A percentile compares a stretch with the other conserved stretches of the same genome.
Evolutionary conservation across 2,888 invertebrate genomes (phyloP).

Genomic region (Lasioglossum villosulum): DNA sequence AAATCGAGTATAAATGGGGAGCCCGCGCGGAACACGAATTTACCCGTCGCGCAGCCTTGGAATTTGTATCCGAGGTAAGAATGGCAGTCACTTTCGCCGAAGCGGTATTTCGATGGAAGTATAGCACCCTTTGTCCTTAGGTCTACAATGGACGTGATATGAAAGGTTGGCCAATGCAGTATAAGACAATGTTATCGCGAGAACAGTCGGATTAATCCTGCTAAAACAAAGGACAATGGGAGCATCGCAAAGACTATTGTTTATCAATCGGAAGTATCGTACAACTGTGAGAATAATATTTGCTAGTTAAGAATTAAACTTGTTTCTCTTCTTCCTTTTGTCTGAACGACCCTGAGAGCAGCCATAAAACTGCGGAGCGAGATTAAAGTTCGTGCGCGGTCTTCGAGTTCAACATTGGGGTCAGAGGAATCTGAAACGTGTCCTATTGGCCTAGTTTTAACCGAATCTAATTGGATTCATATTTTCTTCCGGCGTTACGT

Average conservation of each 20-base stretch:
- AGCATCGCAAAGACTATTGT: neutral
- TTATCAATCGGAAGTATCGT: neutral
- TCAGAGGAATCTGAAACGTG: slow-evolving; percentile 65
- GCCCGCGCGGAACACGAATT: slow-evolving; percentile 85
- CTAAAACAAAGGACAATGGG: neutral
- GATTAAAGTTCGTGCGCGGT: slow-evolving; percentile 75
- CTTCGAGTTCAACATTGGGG: slow-evolving; percentile 71
- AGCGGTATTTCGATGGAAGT: neutral
- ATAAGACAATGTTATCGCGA: slow-evolving; percentile 25
- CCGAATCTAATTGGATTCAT: slow-evolving; percentile 59
- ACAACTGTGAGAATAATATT: neutral
- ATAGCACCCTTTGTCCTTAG: slow-evolving; percentile 58
- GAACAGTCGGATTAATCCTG: neutral
- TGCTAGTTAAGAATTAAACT: slow-evolving; percentile 24
- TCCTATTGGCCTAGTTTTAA: slow-evolving; percentile 44
- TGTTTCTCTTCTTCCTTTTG: slow-evolving; percentile 17
- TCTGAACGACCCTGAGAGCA: slow-evolving; percentile 71
- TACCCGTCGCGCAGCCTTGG: slow-evolving; percentile 84
- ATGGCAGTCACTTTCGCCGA: neutral
- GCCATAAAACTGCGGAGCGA: slow-evolving; percentile 72
- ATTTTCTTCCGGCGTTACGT: slow-evolving; percentile 34
- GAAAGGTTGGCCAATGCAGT: slow-evolving; percentile 73
- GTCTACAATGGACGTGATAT: slow-evolving; percentile 70
- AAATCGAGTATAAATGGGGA: slow-evolving; percentile 86
- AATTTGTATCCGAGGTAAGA: slow-evolving; percentile 86